These are phyloP conservation scores for Hypsopygia costalis DNA, from an alignment of 2,888 invertebrate genomes.

Conservation along the genomic window DNA sequence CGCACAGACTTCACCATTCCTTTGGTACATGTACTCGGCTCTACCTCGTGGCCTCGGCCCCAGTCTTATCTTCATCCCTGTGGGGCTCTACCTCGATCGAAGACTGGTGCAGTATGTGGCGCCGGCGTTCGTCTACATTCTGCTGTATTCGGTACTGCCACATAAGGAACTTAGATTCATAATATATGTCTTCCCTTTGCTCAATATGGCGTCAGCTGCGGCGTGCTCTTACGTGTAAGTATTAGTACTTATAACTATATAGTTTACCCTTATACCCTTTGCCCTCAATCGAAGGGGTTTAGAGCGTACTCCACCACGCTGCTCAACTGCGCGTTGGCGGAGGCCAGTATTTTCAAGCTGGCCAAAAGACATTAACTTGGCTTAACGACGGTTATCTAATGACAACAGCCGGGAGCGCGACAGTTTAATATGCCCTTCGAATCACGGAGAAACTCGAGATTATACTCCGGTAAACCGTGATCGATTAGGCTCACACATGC, in stretches of 20 bases:
- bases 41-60: conserved; percentile 94
- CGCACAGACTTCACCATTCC: conserved; percentile 92
- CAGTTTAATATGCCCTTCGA: too few relatives aligned
- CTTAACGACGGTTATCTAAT: too few relatives aligned
- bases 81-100: conserved; percentile 87
- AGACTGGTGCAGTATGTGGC: conserved; percentile 85
- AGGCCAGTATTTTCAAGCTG: too few relatives aligned
- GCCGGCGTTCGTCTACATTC: conserved; percentile 89
- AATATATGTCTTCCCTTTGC: conserved; percentile 96
- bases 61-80: conserved; percentile 88
- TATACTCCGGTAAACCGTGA: too few relatives aligned
- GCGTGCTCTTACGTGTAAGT: conserved; percentile 95
- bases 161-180: conserved; percentile 99
- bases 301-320: too few relatives aligned
- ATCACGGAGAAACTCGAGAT: too few relatives aligned
- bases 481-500: too few relatives aligned
- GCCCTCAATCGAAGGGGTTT: too few relatives aligned
- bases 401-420: too few relatives aligned
- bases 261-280: too few relatives aligned
- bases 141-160: conserved; percentile 96
- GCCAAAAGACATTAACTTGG: too few relatives aligned
- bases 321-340: too few relatives aligned
- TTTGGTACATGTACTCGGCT: conserved; percentile 99
- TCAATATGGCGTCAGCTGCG: conserved; percentile 93
- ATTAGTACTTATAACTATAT: conserved; percentile 1